phyloP scores from a whole-genome alignment of 2,113 vertebrate species.

The Tretioscincus oriximinensis region DNA sequence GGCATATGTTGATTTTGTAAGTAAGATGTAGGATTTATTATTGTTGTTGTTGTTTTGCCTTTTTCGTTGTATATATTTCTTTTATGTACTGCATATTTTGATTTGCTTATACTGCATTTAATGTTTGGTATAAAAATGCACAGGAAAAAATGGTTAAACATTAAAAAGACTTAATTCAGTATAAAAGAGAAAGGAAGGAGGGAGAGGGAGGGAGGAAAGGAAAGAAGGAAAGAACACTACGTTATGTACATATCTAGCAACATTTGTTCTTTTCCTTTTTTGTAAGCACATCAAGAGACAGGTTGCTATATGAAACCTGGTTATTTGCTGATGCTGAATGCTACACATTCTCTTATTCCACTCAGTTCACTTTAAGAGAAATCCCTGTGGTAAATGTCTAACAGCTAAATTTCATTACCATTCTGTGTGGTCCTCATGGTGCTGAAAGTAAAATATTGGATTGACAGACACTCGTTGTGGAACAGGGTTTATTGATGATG shows the following conservation, averaged over 20 bases:
- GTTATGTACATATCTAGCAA: constrained; percentile 34
- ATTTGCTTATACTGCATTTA: too few species aligned
- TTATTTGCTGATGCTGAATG: constrained; percentile 49
- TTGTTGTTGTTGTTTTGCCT: too few species aligned
- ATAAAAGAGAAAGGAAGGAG: too few species aligned
- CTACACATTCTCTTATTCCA: constrained; percentile 45
- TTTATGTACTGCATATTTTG: too few species aligned
- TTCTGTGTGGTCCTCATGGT: constrained; percentile 60
- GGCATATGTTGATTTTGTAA: too few species aligned
- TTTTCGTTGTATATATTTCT: too few species aligned
- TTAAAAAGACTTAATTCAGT: too few species aligned
- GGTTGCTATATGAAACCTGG: constrained; percentile 44
- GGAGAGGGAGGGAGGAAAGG: neutral
- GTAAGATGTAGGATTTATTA: too few species aligned
- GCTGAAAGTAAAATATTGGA: constrained; percentile 68
- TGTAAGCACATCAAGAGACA: constrained; percentile 45
- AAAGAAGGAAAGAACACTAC: constrained; percentile 32
- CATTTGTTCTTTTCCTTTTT: neutral
- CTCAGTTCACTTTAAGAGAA: constrained; percentile 58
- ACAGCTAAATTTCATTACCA: constrained; percentile 68
- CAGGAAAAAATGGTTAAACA: too few species aligned
- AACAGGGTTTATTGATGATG: constrained; percentile 69
- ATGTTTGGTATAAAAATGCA: too few species aligned
- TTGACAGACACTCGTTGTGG: constrained; percentile 65
- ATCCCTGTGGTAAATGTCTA: constrained; percentile 65